Evolutionary conservation across 2,888 invertebrate genomes (phyloP).

Genomic region (Diaprepes abbreviatus): DNA sequence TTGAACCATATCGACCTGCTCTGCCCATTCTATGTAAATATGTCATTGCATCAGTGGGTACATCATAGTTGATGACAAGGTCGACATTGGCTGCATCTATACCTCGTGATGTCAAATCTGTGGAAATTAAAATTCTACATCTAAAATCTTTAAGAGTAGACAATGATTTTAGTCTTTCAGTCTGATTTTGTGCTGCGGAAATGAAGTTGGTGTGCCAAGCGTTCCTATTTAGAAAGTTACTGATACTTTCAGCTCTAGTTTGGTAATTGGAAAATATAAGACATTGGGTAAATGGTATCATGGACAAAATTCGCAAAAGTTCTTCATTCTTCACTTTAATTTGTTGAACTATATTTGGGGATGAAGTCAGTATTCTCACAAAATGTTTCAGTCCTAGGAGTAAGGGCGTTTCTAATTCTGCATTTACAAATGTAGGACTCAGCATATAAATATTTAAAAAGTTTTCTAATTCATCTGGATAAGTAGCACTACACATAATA

Average conservation of each 20-base stretch:
- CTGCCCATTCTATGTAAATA: constrained; percentile 96
- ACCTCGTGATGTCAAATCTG: constrained; percentile 92
- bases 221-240: constrained; percentile 76
- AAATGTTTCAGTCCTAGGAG: constrained; percentile 88
- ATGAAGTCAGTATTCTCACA: constrained; percentile 73
- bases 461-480: constrained; percentile 79
- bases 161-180: constrained; percentile 81
- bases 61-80: constrained; percentile 92
- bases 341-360: constrained; percentile 76
- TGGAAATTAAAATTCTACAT: constrained; percentile 89
- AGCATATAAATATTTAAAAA: constrained; percentile 83
- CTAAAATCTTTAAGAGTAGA: constrained; percentile 83
- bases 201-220: constrained; percentile 87
- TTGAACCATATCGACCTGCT: constrained; percentile 93
- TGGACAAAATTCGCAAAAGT: constrained; percentile 77
- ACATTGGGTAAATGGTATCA: constrained; percentile 88
- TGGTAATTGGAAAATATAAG: constrained; percentile 93
- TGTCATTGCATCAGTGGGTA: constrained; percentile 83
- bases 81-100: constrained; percentile 95
- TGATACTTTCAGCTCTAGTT: constrained; percentile 84
- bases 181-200: constrained; percentile 85
- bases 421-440: constrained; percentile 81
- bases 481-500: constrained; percentile 94
- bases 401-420: constrained; percentile 77
- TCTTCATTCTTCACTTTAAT: constrained; percentile 77